A percentile compares a stretch with the other conserved stretches of the same genome.
Evolutionary conservation across 1,140 invertebrate species (phyloP).

Genomic region (Caenorhabditis inopinata): DNA sequence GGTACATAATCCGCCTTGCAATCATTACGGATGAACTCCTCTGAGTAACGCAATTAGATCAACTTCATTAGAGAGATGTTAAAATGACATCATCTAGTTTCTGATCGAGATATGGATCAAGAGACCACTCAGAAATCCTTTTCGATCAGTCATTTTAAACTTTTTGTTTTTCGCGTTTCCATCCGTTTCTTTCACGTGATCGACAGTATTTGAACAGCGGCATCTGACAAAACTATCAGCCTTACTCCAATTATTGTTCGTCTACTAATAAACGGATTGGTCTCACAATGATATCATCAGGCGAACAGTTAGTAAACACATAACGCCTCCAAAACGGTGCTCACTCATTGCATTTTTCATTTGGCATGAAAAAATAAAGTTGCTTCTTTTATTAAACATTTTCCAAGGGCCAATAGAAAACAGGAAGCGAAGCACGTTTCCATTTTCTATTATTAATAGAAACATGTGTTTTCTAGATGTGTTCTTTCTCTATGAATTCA

Average conservation of each 20-base stretch:
- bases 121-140: too few relatives aligned
- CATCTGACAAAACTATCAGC: not conserved
- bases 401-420: not conserved
- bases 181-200: not conserved
- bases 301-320: slow-evolving; percentile 8
- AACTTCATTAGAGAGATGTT: too few relatives aligned
- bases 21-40: too few relatives aligned
- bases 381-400: not conserved
- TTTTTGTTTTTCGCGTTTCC: not conserved
- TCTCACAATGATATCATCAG: slow-evolving; percentile 7
- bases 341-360: not conserved
- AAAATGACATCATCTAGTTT: not conserved
- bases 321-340: not conserved
- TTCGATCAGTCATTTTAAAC: not conserved
- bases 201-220: not conserved
- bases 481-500: not conserved
- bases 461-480: not conserved
- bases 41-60: too few relatives aligned
- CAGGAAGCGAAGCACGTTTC: not conserved
- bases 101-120: not conserved
- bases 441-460: not conserved
- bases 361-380: not conserved
- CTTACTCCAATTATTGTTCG: not conserved
- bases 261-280: not conserved
- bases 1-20: too few relatives aligned